These are phyloP conservation scores for Ormyrus nitidulus DNA, from an alignment of 2,888 invertebrate genomes.

Conservation along the genomic window DNA sequence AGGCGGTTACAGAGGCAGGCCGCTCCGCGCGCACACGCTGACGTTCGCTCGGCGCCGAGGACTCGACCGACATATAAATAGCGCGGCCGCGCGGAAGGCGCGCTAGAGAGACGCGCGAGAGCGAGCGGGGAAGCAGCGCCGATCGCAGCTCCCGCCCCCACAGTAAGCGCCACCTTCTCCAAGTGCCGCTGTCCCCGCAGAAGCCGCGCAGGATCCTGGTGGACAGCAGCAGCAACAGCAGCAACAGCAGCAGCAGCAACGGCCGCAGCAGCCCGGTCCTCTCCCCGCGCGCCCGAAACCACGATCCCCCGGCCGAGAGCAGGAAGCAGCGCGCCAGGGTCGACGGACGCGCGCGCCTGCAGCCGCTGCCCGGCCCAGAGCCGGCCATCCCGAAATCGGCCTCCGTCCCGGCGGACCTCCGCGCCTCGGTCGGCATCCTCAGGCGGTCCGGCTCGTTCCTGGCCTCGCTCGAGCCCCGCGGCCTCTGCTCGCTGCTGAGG, in stretches of 20 bases:
- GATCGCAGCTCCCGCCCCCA: neutral
- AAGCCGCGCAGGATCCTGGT: slow-evolving; percentile 53
- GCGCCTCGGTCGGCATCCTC: neutral
- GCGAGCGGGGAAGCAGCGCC: neutral
- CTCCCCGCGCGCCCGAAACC: neutral
- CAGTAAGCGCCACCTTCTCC: neutral
- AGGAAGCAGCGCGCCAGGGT: too few species aligned
- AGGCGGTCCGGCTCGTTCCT: slow-evolving; percentile 1
- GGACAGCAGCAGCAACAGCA: slow-evolving; percentile 12
- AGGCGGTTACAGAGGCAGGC: slow-evolving; percentile 1
- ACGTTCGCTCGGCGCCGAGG: slow-evolving; percentile 61
- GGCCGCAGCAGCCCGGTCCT: neutral
- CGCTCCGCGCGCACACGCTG: slow-evolving; percentile 57
- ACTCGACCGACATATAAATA: slow-evolving; percentile 69
- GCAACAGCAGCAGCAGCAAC: neutral
- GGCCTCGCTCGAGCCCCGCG: neutral
- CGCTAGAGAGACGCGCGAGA: neutral
- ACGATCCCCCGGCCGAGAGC: too few species aligned
- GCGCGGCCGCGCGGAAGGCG: slow-evolving; percentile 64
- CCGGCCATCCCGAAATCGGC: slow-evolving; percentile 63
- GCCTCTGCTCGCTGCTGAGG: neutral
- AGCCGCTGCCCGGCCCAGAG: neutral
- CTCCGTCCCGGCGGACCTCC: slow-evolving; percentile 65
- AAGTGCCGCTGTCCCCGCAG: slow-evolving; percentile 25
- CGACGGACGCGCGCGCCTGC: slow-evolving; percentile 6